phyloP scores from a whole-genome alignment of 2,888 invertebrate genomes.

The Dysmachus trigonus region DNA sequence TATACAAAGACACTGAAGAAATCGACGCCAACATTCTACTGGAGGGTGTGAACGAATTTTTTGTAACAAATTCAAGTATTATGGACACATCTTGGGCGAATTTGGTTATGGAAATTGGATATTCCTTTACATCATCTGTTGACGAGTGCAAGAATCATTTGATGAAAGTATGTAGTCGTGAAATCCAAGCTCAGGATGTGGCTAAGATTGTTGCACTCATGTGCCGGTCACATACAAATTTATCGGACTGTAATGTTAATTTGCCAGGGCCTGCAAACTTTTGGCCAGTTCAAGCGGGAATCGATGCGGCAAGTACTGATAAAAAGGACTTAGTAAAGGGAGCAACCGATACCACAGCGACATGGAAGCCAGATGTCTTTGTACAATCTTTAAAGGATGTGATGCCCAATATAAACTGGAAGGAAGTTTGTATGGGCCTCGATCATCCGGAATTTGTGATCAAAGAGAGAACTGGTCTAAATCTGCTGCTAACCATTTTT shows the following conservation, averaged over 20 bases:
- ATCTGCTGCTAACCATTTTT: conserved; percentile 83
- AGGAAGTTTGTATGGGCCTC: conserved; percentile 88
- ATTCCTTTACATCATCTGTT: conserved; percentile 83
- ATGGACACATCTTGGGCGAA: conserved; percentile 84
- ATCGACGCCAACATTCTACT: conserved; percentile 52
- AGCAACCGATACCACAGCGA: conserved; percentile 64
- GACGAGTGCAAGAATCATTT: conserved; percentile 90
- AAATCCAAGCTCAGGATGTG: conserved; percentile 83
- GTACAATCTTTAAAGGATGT: conserved; percentile 91
- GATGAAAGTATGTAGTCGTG: conserved; percentile 81
- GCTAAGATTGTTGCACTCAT: conserved; percentile 87
- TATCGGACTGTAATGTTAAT: conserved; percentile 76
- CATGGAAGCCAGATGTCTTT: conserved; percentile 95
- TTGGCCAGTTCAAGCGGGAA: conserved; percentile 66
- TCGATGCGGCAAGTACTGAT: conserved; percentile 55
- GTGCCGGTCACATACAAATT: conserved; percentile 78
- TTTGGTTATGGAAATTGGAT: conserved; percentile 89
- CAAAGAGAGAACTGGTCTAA: conserved; percentile 86
- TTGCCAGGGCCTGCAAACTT: conserved; percentile 74
- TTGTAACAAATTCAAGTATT: conserved; percentile 64
- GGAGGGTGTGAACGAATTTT: conserved; percentile 42
- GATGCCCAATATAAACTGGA: conserved; percentile 88
- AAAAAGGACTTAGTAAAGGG: conserved; percentile 67
- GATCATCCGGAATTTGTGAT: conserved; percentile 91
- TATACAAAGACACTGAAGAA: conserved; percentile 84